Conservation (phyloP, 2,113 vertebrate species). For the Vireo altiloquus region DNA sequence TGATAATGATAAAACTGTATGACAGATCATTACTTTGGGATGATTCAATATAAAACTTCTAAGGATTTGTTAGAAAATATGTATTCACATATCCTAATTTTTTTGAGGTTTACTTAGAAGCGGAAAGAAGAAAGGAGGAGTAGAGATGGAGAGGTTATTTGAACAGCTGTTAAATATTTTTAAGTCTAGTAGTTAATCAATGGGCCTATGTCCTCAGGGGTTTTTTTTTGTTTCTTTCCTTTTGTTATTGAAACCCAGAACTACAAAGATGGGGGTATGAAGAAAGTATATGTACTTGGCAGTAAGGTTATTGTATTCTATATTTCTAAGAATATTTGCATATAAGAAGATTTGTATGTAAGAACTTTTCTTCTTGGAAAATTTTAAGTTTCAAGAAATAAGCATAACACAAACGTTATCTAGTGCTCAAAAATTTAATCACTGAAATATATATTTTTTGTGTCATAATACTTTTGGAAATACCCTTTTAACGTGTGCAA, state of each 20-base stretch:
- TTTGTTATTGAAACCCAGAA: neutral
- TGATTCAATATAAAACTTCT: neutral
- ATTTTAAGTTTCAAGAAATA: neutral
- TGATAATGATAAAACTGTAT: neutral
- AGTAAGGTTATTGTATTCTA: neutral
- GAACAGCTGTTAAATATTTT: neutral
- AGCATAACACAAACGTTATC: neutral
- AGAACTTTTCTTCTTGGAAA: neutral
- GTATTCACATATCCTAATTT: neutral
- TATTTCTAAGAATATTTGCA: neutral
- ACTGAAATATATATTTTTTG: neutral
- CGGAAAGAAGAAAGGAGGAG: neutral
- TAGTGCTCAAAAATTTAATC: neutral
- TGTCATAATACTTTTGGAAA: neutral
- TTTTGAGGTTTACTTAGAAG: neutral
- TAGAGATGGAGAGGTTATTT: neutral
- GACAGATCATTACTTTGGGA: neutral
- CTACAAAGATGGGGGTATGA: neutral
- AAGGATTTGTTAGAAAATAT: neutral
- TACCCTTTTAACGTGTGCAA: neutral
- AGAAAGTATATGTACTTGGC: neutral
- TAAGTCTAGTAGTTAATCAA: neutral
- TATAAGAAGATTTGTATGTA: neutral
- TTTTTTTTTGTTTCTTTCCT: neutral
- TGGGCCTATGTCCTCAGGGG: fast-evolving